Base-by-base conservation (phyloP, 2,797 vertebrate species). In the Arrhamphus sclerolepis region DNA sequence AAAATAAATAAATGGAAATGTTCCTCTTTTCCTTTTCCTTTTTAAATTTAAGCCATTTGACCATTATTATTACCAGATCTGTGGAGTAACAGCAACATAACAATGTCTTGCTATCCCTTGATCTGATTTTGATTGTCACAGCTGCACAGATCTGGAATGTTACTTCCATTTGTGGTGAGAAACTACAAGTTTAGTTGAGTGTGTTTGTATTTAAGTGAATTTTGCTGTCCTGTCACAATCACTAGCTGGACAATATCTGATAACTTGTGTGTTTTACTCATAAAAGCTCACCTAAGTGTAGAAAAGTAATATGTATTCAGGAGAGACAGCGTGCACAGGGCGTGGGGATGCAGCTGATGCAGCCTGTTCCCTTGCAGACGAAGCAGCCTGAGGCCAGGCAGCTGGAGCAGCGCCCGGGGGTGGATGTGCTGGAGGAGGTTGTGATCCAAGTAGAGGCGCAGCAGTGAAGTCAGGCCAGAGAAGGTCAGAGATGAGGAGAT, bases 391-490 rank as follows among this genome's bases (percentile, higher is more conserved):
- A 98, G 92, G 50, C 93, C 91, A 0, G 91, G 94, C 83, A 98
- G 86, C 70, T 95, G 96, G 18, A 88, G 89, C 83, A 99, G 93
- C 4, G 95, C 94, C n/a, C 91, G 89, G 0, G 97, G 97, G 78
- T 98, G 94, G 84, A 99, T 91, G 79, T 94, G 94, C 62, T 95
- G 93, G 19, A 99, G 92, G 78, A 77, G 88, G 89, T 99, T 99
- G 90, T 99, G 95, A 90, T 98, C 97, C 80, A 97, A 57, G 82
- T 98, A 95, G n/a, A 99, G 83, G 52, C 97, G 90, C 75, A 95
- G 83, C 58, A 99, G 79, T 18, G 81, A 90, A 39, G 86, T 91
- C 72, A 99, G 93, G 40, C 96, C 96, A 67, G 88, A 92, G 46
- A 99, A 93, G 17, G 94, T 95, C 59, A 90, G 83, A 0, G 82